Evolutionary conservation across 2,797 vertebrate genomes (phyloP), one percentile per base, ranked within the genome.

Genomic region (Danio kyathit): DNA sequence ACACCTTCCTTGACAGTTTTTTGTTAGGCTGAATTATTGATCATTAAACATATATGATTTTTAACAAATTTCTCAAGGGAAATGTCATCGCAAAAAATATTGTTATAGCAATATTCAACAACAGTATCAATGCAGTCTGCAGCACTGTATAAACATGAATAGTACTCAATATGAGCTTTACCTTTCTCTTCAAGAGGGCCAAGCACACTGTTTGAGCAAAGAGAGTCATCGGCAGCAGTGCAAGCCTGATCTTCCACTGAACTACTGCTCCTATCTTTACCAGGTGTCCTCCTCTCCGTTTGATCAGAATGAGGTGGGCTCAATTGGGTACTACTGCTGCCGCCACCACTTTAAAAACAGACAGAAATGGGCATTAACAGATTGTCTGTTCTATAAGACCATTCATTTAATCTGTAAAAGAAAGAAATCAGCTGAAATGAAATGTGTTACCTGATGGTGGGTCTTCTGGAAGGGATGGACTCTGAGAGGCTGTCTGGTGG

Each of bases 131-230:
- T 29, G 29, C 29, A 29, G 3, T 29, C 29, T 29, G 29, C 29
- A 29, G 29, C 29, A 29, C 29, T 29, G 29, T 29, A 29, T 29
- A 29, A 29, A 29, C 29, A 29, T 29, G 29, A 29, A 29, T 29
- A 29, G 1, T 3, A 29, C 29, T 29, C 29, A 29, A 43, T 56
- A 29, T 19, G 14, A 49, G 54, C 0, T 61, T 74, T 40, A 99
- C 97, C 97, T 96, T 96, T 97, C 61, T 97, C 96, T 51, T 97
- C 95, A 6, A 91, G 88, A 48, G 94, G 85, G 6, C 95, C 96
- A 0, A 91, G 90, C 61, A 96, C 72, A 69, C 94, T 95, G 77
- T 96, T 94, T 52, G 95, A 97, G 5, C 85, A 94, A 41, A 97
- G 64, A 8, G 95, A 96, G 67, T 96, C 94, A 69, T 96, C 95